Conservation (phyloP, 2,113 vertebrate species). For the Microtus oregoni region DNA sequence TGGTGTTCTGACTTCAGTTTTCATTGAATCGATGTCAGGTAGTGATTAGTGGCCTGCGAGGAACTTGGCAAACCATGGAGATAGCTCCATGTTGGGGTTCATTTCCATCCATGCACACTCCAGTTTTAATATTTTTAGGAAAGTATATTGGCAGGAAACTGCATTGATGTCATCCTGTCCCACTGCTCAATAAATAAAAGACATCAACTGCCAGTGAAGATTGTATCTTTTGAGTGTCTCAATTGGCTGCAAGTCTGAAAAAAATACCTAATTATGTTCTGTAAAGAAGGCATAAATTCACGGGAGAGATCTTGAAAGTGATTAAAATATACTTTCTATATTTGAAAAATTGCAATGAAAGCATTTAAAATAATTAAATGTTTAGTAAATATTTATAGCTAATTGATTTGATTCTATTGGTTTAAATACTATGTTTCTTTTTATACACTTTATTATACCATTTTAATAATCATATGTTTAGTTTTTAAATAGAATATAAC, state of each 20-base stretch:
- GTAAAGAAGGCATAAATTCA: constrained; percentile 5
- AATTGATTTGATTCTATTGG: background rate
- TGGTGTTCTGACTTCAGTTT: constrained; percentile 60
- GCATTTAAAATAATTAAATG: background rate
- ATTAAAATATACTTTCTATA: background rate
- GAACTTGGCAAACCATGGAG: constrained; percentile 53
- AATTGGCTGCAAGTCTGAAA: constrained; percentile 43
- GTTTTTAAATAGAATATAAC: background rate
- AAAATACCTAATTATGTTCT: constrained; percentile 12
- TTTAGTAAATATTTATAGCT: constrained; percentile 36
- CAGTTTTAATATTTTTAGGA: constrained; percentile 49
- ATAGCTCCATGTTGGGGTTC: constrained; percentile 53
- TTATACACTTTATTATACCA: background rate
- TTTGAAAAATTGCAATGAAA: background rate
- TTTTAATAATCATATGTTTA: background rate
- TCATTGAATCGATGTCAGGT: constrained; percentile 62
- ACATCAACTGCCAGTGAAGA: constrained; percentile 55
- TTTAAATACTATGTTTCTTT: constrained; percentile 17
- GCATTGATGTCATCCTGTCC: constrained; percentile 53
- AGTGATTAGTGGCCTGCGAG: constrained; percentile 57
- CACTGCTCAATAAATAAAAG: constrained; percentile 72
- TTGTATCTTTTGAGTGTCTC: constrained; percentile 46
- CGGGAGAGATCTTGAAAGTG: background rate
- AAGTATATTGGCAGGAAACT: constrained; percentile 63
- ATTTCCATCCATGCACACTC: background rate